Percentiles rank a stretch among this genome's conserved stretches.
Conservation (phyloP, 2,113 vertebrate species). For the Cyprinodon brontotheroides region DNA sequence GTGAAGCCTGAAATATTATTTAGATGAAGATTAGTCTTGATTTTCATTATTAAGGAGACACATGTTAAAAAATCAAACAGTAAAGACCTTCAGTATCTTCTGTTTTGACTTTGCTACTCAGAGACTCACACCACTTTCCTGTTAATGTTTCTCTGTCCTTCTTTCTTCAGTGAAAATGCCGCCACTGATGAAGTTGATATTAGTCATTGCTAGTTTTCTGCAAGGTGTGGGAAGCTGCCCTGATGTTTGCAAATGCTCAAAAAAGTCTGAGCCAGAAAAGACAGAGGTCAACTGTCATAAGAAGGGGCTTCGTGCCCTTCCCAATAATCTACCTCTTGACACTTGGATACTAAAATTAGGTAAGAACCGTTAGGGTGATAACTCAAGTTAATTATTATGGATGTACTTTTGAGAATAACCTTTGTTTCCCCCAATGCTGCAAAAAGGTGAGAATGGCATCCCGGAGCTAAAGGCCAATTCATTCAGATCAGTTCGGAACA, state of each 20-base stretch:
- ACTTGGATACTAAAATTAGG: conserved; percentile 79
- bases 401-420: not conserved
- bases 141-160: not conserved
- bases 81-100: too few species aligned
- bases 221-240: conserved; percentile 66
- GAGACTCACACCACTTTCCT: not conserved
- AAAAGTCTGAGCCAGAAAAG: conserved; percentile 55
- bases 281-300: conserved; percentile 79
- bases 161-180: conserved; percentile 53
- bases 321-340: conserved; percentile 71
- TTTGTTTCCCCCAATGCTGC: not conserved
- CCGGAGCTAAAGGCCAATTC: conserved; percentile 66
- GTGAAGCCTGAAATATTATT: too few species aligned
- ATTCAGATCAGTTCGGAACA: conserved; percentile 66
- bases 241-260: conserved; percentile 68
- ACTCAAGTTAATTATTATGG: not conserved
- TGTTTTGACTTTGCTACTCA: not conserved
- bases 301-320: conserved; percentile 67
- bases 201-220: conserved; percentile 51
- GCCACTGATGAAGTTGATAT: conserved; percentile 31
- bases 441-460: conserved; percentile 77
- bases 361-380: conserved; percentile 13
- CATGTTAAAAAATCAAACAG: too few species aligned
- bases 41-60: not conserved
- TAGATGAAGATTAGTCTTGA: too few species aligned